Evolutionary conservation across 2,113 vertebrate genomes (phyloP), one percentile per base, ranked within the genome.

Genomic region (Oreochromis tanganicae): DNA sequence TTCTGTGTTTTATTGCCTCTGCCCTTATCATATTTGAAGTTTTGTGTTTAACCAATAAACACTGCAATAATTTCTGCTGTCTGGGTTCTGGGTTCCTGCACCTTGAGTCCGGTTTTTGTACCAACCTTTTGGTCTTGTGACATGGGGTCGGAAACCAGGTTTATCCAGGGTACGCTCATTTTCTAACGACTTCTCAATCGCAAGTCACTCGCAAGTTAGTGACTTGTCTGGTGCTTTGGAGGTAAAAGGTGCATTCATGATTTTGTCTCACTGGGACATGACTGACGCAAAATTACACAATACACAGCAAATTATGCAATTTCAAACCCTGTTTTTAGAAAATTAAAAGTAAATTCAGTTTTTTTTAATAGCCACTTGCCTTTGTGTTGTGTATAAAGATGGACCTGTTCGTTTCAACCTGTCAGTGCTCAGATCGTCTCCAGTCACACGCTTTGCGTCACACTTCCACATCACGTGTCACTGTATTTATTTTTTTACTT

Each of bases 281-380:
- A 48, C 5, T 66, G 19, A n/a, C 0, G 1, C 5, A 7, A 75
- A 63, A 8, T 29, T 14, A 24, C 17, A 36, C 38, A 50, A 71
- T 4, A 41, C 5, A 59, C 29, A 17, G 29, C 9, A 55, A 6
- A 55, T 85, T 87, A 21, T 82, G 48, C 6, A 17, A 38, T 75
- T 88, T 66, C 6, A 75, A 59, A 46, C 24, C 7, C 9, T 41
- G 5, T 34, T 81, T 81, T 73, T 24, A 12, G 3, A 24, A 71
- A 36, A 50, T 41, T 50, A 9, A 12, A 71, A 73, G 13, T 41
- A 19, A 88, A 61, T 55, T 32, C 6, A n/a, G 5, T 0, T 1
- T 36, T 63, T 21, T 55, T 50, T 9, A 61, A 41, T 32, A 27
- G 36, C 10, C n/a, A n/a, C 55, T 50, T 13, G 29, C 9, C n/a